Evolutionary conservation across 1,140 invertebrate genomes (phyloP), one percentile per base, ranked within the genome.

Genomic region (Orius insidiosus): DNA sequence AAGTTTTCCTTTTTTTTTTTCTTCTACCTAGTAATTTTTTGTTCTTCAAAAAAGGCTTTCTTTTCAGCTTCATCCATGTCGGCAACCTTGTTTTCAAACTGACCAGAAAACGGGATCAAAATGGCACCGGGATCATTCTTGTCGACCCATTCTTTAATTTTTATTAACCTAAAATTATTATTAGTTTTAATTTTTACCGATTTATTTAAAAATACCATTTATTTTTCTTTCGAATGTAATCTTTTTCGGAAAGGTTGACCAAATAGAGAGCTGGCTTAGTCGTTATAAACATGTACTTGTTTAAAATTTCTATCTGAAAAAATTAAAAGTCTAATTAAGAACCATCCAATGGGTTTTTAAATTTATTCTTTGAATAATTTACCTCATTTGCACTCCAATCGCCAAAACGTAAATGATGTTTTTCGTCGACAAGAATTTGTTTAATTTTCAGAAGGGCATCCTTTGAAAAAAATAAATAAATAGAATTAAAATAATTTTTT

Each of bases 131-230:
- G 80, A 65, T 99, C 96, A 61, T 98, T 82, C 55, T 85, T 84
- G 62, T 99, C 94, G 50, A 99, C 83, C 93, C 93, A 98, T 65
- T 96, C 92, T 62, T 99, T 99, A 54, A 99, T 89, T 68, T 98
- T 97, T 8, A 83, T 70, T 58, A 99, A 72, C 88, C 89, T 95
- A 56, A 40, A 59, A 56, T 50, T 33, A 55, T n/a, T 33, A 10
- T 36, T 36, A 5, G 11, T 15, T 16, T 13, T 10, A 40, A 15
- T 15, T 40, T 40, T 3, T 16, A 40, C 9, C 5, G 35, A 36
- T 40, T 3, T 6, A 15, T 6, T 40, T 6, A 40, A 40, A 56
- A 63, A 63, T 64, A 88, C 90, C 90, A 96, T 72, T 97, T 97
- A 62, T 97, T 97, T 67, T 98, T 98, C 68, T 97, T 98, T 54